Conservation (phyloP, 37 sponge, comb jelly and placozoan genomes). For the Amphimedon queenslandica region DNA sequence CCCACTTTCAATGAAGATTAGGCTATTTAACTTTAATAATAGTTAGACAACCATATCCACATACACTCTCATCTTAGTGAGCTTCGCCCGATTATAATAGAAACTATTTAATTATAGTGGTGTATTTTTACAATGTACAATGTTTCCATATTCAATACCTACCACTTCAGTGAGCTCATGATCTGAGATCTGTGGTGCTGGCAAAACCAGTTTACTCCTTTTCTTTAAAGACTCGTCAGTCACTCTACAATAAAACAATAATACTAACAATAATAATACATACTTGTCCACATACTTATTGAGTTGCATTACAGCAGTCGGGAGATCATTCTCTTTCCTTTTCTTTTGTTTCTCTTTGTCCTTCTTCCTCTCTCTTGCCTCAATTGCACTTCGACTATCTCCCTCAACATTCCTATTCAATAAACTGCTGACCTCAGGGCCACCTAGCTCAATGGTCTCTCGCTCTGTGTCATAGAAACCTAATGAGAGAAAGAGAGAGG, state of each 20-base stretch:
- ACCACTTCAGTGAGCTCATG: constrained; percentile 85
- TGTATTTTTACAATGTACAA: no score
- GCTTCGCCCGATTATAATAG: no score
- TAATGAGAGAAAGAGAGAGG: neutral
- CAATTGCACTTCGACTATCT: constrained; percentile 70
- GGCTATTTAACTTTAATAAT: no score
- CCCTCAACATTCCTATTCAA: constrained; percentile 81
- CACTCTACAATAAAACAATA: constrained; percentile 5
- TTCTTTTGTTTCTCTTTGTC: constrained; percentile 87
- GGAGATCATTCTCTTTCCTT: constrained; percentile 79
- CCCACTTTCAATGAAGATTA: no score
- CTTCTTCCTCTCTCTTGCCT: constrained; percentile 75
- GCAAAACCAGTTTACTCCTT: constrained; percentile 92
- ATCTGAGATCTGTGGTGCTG: constrained; percentile 96
- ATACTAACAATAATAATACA: neutral
- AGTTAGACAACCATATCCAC: no score
- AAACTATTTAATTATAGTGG: no score
- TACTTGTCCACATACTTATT: constrained; percentile 43
- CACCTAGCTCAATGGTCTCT: constrained; percentile 39
- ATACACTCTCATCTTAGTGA: no score
- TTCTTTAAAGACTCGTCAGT: constrained; percentile 49
- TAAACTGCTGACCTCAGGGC: constrained; percentile 64
- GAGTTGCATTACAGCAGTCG: constrained; percentile 76
- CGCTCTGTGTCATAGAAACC: constrained; percentile 89
- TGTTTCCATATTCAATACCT: no score